phyloP scores from a whole-genome alignment of 2,888 invertebrate species.

The Stramonita haemastoma region DNA sequence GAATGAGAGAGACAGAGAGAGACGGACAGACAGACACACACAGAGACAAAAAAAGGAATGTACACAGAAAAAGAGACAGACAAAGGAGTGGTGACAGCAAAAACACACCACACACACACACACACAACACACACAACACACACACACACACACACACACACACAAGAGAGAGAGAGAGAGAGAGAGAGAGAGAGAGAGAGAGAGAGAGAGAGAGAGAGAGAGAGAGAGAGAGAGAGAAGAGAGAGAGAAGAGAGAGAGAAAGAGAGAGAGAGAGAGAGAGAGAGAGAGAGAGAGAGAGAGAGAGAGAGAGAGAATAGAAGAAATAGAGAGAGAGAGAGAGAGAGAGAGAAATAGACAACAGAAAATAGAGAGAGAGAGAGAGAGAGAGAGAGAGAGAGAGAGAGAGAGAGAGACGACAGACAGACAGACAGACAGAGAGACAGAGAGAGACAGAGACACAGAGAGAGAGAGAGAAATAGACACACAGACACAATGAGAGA shows the following conservation, averaged over 20 bases:
- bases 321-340: background rate
- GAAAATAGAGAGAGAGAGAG: too few species aligned
- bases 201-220: background rate
- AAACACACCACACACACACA: background rate
- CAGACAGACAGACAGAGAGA: background rate
- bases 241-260: background rate
- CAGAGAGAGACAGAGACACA: background rate
- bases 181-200: slow-evolving; percentile 28
- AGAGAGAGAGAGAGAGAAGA: background rate
- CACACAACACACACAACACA: too few species aligned
- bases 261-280: slow-evolving; percentile 29
- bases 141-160: background rate
- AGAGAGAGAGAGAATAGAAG: background rate
- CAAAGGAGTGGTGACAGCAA: background rate
- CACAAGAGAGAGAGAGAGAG: too few species aligned
- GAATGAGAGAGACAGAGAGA: background rate
- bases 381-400: background rate
- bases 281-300: slow-evolving; percentile 33
- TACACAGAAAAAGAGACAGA: too few species aligned
- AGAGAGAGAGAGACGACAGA: background rate
- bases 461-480: background rate
- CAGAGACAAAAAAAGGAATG: background rate
- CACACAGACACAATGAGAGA: background rate
- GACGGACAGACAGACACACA: background rate
- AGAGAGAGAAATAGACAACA: background rate